Evolutionary conservation across 2,113 vertebrate species (phyloP), one percentile per base, ranked within the genome.

Genomic region (Xiphophorus couchianus): DNA sequence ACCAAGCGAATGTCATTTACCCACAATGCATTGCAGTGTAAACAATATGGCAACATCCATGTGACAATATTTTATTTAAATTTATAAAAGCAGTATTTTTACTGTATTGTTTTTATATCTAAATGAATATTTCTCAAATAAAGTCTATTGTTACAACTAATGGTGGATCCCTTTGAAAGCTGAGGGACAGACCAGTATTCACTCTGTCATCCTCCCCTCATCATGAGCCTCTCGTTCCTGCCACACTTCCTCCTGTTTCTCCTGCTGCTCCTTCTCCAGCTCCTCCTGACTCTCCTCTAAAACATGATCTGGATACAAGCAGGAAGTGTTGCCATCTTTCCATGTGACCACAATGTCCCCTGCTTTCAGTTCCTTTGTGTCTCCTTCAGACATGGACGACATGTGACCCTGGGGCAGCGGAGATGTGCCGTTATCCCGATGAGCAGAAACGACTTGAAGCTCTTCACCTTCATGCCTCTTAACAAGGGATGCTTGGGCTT

Each of bases 241-340:
- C 51, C 51, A 58, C 22, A 58, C 51, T 58, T 33, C 39, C 12
- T 61, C n/a, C 14, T 63, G 28, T 14, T 33, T 30, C 51, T 77
- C 72, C 19, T 25, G 8, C 22, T 30, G 27, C 7, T 65, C 31
- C 37, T 62, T 28, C 54, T 54, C 27, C 39, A 39, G n/a, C 12
- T 67, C 30, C 64, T 78, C 58, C 3, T 85, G 30, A 29, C 89
- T 71, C 1, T 90, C 91, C 73, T 93, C 91, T 19, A 13, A 90
- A 0, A 69, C 8, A 5, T 12, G 2, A 12, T 88, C 90, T 0
- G 86, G 0, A 78, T 94, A 95, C 28, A 96, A 83, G 2, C 84
- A 83, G 0, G 94, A 94, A 1, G 88, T 42, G 0, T 92, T 95
- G 6, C 92, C 95, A 0, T 97, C 94, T 75, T 93, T 96, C 95